Evolutionary conservation across 53 echinoderm and acorn worm species (phyloP).

Genomic region (Pentamera pediparva): DNA sequence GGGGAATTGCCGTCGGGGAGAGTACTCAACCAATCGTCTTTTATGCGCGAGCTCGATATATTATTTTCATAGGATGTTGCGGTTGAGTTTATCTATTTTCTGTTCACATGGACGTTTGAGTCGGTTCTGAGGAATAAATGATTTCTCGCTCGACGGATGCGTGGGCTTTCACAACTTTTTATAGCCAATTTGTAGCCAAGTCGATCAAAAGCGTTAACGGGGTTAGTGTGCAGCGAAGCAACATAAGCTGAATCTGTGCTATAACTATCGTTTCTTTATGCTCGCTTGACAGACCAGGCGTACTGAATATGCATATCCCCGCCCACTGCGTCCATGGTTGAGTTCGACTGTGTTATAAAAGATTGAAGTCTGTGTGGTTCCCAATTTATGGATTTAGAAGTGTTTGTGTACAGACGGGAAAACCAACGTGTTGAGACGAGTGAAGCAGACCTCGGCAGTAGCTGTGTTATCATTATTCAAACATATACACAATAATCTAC

Average conservation of each 20-base stretch:
- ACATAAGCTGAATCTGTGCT: conserved; percentile 15
- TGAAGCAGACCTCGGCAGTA: conserved; percentile 17
- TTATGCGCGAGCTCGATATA: too few species aligned
- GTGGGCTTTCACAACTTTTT: background rate
- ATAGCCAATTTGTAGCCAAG: background rate
- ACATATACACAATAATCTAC: conserved; percentile 7
- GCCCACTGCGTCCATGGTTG: background rate
- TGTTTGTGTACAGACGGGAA: conserved; percentile 29
- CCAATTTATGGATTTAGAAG: conserved; percentile 12
- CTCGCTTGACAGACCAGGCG: too few species aligned
- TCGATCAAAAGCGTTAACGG: background rate
- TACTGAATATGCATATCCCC: conserved; percentile 16
- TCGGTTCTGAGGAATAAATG: background rate
- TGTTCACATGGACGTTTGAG: too few species aligned
- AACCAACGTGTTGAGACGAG: too few species aligned
- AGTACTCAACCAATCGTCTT: too few species aligned
- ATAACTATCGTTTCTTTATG: background rate
- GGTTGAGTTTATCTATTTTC: too few species aligned
- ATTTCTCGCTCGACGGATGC: background rate
- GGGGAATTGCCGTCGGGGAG: too few species aligned
- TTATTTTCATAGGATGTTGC: too few species aligned
- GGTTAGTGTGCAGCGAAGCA: background rate
- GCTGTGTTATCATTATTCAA: conserved; percentile 13
- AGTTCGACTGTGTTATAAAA: conserved; percentile 22
- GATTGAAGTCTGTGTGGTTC: conserved; percentile 6